Conservation (phyloP, 2,797 vertebrate genomes). For the Parotocinclus haroldoi region DNA sequence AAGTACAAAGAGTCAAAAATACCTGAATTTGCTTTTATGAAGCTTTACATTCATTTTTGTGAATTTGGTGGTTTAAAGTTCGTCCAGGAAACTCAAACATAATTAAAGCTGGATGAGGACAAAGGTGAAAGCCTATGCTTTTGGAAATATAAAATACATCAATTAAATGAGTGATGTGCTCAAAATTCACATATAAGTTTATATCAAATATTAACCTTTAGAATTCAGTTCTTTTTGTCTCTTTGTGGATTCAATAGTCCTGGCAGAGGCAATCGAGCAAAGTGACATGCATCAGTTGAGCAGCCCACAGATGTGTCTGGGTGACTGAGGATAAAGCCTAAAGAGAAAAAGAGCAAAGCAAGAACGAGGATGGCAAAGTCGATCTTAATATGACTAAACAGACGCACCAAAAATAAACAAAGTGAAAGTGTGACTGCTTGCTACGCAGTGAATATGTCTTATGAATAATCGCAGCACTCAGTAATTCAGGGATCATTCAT, state of each 20-base stretch:
- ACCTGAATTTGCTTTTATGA: slow-evolving; percentile 9
- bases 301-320: slow-evolving; percentile 24
- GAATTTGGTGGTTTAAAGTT: too few relatives aligned
- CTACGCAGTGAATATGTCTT: slow-evolving; percentile 27
- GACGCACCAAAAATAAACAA: slow-evolving; percentile 15
- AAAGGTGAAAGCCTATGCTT: not conserved
- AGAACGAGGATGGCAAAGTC: slow-evolving; percentile 22
- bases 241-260: slow-evolving; percentile 3
- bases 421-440: slow-evolving; percentile 11
- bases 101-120: too few relatives aligned
- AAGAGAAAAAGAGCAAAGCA: slow-evolving; percentile 18
- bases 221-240: slow-evolving; percentile 27
- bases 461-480: slow-evolving; percentile 24
- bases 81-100: too few relatives aligned
- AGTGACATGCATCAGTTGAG: slow-evolving; percentile 33
- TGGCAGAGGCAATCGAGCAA: slow-evolving; percentile 3
- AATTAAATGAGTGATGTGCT: too few relatives aligned
- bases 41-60: too few relatives aligned
- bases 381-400: slow-evolving; percentile 33
- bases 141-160: not conserved
- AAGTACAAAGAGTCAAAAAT: slow-evolving; percentile 16
- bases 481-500: not conserved
- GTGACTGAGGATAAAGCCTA: slow-evolving; percentile 25
- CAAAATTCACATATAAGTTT: too few relatives aligned
- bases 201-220: too few relatives aligned